phyloP scores from a whole-genome alignment of 2,113 vertebrate genomes.

The Carassius gibelio region DNA sequence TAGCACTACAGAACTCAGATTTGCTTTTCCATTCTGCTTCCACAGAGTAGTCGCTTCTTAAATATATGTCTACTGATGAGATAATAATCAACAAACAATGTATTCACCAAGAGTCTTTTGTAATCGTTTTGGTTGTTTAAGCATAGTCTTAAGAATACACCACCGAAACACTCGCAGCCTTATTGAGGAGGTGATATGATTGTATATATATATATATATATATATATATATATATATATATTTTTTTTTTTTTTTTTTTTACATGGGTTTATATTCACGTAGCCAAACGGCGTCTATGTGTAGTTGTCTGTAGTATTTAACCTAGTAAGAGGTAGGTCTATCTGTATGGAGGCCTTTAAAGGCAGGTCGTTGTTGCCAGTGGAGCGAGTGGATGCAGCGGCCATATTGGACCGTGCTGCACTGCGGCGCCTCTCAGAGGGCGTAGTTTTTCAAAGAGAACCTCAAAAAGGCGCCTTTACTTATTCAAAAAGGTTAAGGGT shows the following conservation, averaged over 20 bases:
- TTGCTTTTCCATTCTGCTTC: neutral
- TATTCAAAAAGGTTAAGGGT: conserved; percentile 88
- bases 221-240: no score
- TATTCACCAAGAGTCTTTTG: neutral
- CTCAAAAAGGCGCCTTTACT: conserved; percentile 83
- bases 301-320: neutral
- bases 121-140: no score
- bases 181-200: no score
- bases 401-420: conserved; percentile 60
- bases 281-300: neutral
- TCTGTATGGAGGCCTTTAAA: neutral
- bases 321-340: neutral
- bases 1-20: neutral
- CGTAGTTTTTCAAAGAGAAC: conserved; percentile 69
- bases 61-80: neutral
- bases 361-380: conserved; percentile 31
- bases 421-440: conserved; percentile 57
- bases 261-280: no score
- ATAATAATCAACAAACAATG: no score
- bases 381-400: conserved; percentile 28
- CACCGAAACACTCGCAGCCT: neutral
- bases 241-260: neutral
- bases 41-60: neutral
- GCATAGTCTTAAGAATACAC: neutral
- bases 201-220: no score